These are phyloP conservation scores for Crenichthys baileyi DNA, from an alignment of 2,797 vertebrate genomes.

Conservation along the genomic window DNA sequence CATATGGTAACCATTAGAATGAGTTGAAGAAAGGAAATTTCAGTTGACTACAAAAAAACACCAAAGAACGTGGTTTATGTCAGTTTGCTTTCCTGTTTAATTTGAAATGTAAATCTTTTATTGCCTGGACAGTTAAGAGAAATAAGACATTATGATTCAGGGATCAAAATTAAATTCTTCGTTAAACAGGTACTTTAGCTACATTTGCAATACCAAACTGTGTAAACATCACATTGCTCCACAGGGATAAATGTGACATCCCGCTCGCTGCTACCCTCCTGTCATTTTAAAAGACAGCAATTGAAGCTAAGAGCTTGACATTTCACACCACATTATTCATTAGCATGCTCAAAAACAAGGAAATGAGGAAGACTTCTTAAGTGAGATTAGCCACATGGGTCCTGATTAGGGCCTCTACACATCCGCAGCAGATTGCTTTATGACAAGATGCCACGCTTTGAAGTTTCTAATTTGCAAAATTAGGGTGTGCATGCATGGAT, in stretches of 20 bases:
- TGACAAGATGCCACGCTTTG: conserved; percentile 53
- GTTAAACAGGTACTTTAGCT: conserved; percentile 13
- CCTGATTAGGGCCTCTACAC: conserved; percentile 36
- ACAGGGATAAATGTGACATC: conserved; percentile 23
- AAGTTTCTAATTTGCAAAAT: conserved; percentile 62
- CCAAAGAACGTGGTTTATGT: not conserved
- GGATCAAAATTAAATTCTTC: conserved; percentile 7
- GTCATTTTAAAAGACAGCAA: conserved; percentile 36
- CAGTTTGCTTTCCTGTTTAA: not conserved
- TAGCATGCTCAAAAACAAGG: conserved; percentile 68
- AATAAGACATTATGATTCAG: conserved; percentile 20
- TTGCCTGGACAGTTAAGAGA: not conserved
- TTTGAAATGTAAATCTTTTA: not conserved
- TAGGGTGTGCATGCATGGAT: not conserved
- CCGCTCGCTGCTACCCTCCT: conserved; percentile 34
- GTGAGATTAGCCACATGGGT: conserved; percentile 59
- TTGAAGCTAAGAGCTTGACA: conserved; percentile 59
- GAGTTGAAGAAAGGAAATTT: not conserved
- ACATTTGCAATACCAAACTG: conserved; percentile 25
- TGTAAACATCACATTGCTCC: conserved; percentile 20
- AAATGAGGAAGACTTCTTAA: conserved; percentile 60
- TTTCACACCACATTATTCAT: conserved; percentile 73
- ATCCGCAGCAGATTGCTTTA: conserved; percentile 39
- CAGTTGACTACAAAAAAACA: not conserved
- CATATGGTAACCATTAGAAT: conserved; percentile 1